Percentiles rank a stretch among this genome's conserved stretches.
phyloP scores from a whole-genome alignment of 2,797 vertebrate species.

The Coregonus sp. region DNA sequence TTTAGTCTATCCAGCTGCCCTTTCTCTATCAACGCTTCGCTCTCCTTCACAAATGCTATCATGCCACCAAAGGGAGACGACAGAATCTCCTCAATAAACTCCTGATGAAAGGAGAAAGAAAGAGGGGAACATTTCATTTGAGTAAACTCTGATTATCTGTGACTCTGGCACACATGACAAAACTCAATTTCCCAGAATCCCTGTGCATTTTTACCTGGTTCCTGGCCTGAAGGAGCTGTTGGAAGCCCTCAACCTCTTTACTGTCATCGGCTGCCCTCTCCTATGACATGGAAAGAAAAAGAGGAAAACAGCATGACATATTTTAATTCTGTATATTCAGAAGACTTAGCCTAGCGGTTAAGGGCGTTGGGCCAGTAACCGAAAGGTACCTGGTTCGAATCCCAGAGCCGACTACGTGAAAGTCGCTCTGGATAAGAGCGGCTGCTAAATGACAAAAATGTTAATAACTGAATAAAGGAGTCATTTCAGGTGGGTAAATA shows the following conservation, averaged over 20 bases:
- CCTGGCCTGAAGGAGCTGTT: constrained; percentile 85
- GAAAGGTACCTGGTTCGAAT: too few relatives aligned
- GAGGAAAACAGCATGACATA: background rate
- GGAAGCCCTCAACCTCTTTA: constrained; percentile 93
- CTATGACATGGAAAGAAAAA: constrained; percentile 57
- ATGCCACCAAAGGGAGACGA: constrained; percentile 89
- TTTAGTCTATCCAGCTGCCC: constrained; percentile 87
- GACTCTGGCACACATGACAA: background rate
- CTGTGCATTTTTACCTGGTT: background rate
- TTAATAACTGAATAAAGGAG: background rate
- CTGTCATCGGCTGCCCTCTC: constrained; percentile 92
- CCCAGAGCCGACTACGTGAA: too few relatives aligned
- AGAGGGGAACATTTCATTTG: background rate
- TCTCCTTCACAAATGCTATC: constrained; percentile 92
- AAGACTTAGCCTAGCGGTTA: background rate
- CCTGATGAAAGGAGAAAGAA: constrained; percentile 64
- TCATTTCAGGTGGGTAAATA: background rate
- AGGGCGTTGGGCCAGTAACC: too few relatives aligned
- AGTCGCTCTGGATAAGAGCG: too few relatives aligned
- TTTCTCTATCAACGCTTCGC: constrained; percentile 86
- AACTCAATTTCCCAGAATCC: constrained; percentile 14
- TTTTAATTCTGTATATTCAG: background rate
- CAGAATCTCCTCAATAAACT: constrained; percentile 92
- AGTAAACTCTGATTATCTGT: background rate
- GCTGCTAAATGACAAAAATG: too few relatives aligned